A percentile compares a stretch with the other conserved stretches of the same genome.
These are phyloP conservation scores for Brienomyrus longianalis DNA, from an alignment of 2,113 vertebrate genomes.

Conservation along the genomic window DNA sequence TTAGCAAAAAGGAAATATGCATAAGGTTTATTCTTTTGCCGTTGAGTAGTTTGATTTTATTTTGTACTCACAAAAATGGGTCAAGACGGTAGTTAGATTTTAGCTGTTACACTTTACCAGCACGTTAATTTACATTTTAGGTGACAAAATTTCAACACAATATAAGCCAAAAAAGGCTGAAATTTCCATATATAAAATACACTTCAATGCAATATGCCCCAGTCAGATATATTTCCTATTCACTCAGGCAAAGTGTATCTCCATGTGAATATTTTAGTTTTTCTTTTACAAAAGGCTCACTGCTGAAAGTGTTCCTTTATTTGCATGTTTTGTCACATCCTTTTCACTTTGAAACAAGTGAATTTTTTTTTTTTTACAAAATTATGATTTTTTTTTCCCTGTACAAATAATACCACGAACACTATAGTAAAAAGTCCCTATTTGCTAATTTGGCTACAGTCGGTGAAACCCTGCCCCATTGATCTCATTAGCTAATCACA, in stretches of 20 bases:
- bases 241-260: slow-evolving; percentile 59
- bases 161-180: slow-evolving; percentile 45
- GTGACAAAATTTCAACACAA: slow-evolving; percentile 48
- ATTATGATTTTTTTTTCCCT: slow-evolving; percentile 63
- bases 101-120: slow-evolving; percentile 43
- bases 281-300: slow-evolving; percentile 58
- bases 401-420: slow-evolving; percentile 68
- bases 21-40: neutral
- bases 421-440: neutral
- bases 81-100: neutral
- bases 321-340: slow-evolving; percentile 77
- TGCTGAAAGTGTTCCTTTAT: slow-evolving; percentile 54
- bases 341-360: slow-evolving; percentile 69
- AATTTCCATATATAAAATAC: slow-evolving; percentile 21
- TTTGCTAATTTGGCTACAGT: neutral
- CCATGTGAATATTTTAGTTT: slow-evolving; percentile 61
- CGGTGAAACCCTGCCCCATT: neutral
- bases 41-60: neutral
- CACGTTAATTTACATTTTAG: slow-evolving; percentile 52
- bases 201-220: neutral
- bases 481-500: neutral
- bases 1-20: neutral
- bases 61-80: neutral
- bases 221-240: slow-evolving; percentile 10
- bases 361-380: slow-evolving; percentile 66